These are phyloP conservation scores for Melanotaenia parkinsoni DNA, from an alignment of 2,797 vertebrate genomes.

Conservation along the genomic window DNA sequence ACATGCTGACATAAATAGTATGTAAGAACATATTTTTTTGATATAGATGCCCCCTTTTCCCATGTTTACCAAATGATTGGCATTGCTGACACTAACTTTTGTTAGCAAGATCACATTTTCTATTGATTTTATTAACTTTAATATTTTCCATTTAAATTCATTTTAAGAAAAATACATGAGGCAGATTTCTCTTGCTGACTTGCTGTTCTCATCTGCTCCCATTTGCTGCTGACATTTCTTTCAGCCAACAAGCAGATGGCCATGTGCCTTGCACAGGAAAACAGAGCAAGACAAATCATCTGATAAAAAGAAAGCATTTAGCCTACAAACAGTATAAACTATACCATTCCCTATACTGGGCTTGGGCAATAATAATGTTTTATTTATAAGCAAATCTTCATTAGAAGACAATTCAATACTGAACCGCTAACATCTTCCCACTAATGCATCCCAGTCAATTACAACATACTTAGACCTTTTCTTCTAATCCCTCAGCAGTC, in stretches of 20 bases:
- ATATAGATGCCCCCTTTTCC: slow-evolving; percentile 33
- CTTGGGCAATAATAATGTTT: neutral
- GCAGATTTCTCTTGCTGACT: slow-evolving; percentile 4
- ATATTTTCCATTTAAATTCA: neutral
- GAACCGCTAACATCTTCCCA: neutral
- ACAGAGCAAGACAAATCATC: slow-evolving; percentile 25
- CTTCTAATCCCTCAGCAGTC: neutral
- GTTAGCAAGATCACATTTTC: neutral
- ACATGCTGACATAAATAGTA: neutral
- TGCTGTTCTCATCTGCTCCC: slow-evolving; percentile 19
- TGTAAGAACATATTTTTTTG: slow-evolving; percentile 1
- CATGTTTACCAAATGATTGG: neutral
- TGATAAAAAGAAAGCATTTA: slow-evolving; percentile 5
- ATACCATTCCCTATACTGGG: neutral
- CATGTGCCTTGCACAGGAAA: slow-evolving; percentile 11
- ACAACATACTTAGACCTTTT: neutral
- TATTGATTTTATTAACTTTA: neutral
- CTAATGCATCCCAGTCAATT: neutral
- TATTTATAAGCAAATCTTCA: slow-evolving; percentile 1
- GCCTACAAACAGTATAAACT: neutral
- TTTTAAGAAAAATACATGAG: neutral
- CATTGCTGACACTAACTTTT: slow-evolving; percentile 7
- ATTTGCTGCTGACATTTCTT: slow-evolving; percentile 32
- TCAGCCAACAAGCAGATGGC: slow-evolving; percentile 37
- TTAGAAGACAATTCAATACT: neutral